Base-by-base conservation (phyloP, 1,140 invertebrate genomes). In the Spodoptera litura region DNA sequence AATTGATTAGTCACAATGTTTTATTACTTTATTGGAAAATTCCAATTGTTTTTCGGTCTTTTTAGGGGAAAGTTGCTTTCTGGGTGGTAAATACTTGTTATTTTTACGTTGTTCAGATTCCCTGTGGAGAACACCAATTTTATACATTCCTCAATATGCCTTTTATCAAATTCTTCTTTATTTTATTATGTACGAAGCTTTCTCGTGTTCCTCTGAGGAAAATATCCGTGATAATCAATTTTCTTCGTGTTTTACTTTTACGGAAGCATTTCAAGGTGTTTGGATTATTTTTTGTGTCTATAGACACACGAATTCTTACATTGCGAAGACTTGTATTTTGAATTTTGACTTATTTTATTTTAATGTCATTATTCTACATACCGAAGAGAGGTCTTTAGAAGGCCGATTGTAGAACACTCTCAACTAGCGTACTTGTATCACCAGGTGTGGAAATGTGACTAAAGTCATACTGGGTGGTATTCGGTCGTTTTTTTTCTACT, bases 1-100 rank as follows among this genome's bases (percentile, higher is more conserved):
- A 87, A 88, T 87, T 88, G 85, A 87, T 88, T 85, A 78, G 83
- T 85, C 78, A 78, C 80, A 81, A 86, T 81, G 80, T 85, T 85
- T 79, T 73, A 78, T 83, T 77, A 71, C 64, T 81, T 75, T 81
- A 81, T 81, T 73, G 72, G 51, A 75, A 66, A 80, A 70, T 71
- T 70, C 62, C 58, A 20, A 78, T 78, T 81, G 49, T 78, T 73
- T 81, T 81, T 72, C 20, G 51, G 58, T 66, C n/a, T 68, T 59
- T 77, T 77, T 77, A n/a, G 38, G 25, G 44, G 58, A 75, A 52
- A 75, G 44, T 62, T 75, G 25, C 59, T 75, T 53, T 38, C 53
- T 75, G 73, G 73, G 73, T 64, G 58, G 73, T 75, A 64, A 64
- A 53, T 75, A 56, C 53, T 71, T 55, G 51, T 20, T 71, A 20